A percentile compares a stretch with the other conserved stretches of the same genome.
Evolutionary conservation across 2,113 vertebrate species (phyloP).

Genomic region (Ammodytes marinus): DNA sequence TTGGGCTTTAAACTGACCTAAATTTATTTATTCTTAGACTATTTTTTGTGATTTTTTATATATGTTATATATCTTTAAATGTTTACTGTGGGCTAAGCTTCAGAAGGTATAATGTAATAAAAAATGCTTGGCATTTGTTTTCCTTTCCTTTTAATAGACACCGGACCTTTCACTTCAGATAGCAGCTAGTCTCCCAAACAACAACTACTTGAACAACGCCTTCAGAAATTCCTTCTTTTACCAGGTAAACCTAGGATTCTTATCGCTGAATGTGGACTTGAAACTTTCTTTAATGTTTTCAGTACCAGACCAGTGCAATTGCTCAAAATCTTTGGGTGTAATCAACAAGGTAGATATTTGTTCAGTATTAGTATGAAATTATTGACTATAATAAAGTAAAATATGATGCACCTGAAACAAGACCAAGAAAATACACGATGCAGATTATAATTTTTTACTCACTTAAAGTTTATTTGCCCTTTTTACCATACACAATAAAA

Average conservation of each 20-base stretch:
- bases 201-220: slow-evolving; percentile 80
- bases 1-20: slow-evolving; percentile 5
- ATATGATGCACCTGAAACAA: not conserved
- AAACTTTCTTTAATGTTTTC: not conserved
- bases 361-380: not conserved
- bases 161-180: slow-evolving; percentile 86
- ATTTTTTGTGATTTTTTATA: not conserved
- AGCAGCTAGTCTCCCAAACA: slow-evolving; percentile 86
- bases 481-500: no score
- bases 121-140: not conserved
- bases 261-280: not conserved
- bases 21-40: not conserved
- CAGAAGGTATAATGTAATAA: not conserved
- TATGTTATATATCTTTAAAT: not conserved
- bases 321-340: not conserved
- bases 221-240: slow-evolving; percentile 92
- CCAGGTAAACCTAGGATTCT: slow-evolving; percentile 82
- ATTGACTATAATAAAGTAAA: not conserved
- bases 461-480: no score
- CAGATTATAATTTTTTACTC: not conserved
- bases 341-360: not conserved
- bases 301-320: not conserved
- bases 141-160: slow-evolving; percentile 76
- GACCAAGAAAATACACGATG: not conserved
- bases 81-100: not conserved